These are phyloP conservation scores for Hepsetus odoe DNA, from an alignment of 2,113 vertebrate species.

Conservation along the genomic window DNA sequence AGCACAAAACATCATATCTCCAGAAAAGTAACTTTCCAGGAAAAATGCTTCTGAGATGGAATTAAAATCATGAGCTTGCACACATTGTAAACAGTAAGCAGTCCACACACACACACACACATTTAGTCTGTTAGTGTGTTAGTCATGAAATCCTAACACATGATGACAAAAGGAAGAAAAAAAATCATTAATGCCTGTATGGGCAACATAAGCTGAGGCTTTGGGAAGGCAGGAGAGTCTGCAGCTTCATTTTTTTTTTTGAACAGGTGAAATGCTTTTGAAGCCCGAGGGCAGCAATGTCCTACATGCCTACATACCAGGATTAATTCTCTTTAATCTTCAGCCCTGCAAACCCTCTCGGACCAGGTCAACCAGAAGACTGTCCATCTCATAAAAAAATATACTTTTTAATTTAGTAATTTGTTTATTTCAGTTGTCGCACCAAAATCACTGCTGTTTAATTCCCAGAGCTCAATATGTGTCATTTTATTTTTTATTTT, in stretches of 20 bases:
- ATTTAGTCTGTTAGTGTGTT: no score
- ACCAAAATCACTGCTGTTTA: constrained; percentile 17
- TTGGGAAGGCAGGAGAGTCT: constrained; percentile 22
- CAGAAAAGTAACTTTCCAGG: no score
- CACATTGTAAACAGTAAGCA: no score
- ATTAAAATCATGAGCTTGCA: no score
- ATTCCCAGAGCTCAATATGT: constrained; percentile 8
- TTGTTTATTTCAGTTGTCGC: background rate
- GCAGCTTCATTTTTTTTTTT: background rate
- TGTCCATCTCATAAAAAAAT: constrained; percentile 16
- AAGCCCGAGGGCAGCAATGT: constrained; percentile 22
- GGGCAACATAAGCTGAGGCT: background rate
- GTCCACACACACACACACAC: no score
- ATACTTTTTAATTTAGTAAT: constrained; percentile 18
- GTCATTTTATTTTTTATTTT: constrained; percentile 35
- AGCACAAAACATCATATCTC: no score
- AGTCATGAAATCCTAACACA: no score
- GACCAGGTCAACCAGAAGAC: background rate
- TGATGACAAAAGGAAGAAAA: no score
- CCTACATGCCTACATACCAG: constrained; percentile 24
- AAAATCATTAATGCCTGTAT: constrained; percentile 13
- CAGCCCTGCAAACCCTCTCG: background rate
- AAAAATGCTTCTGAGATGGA: no score
- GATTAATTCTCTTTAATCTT: constrained; percentile 40
- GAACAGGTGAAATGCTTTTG: constrained; percentile 28